Evolutionary conservation across 53 echinoderm and acorn worm species (phyloP), one percentile per base, ranked within the genome.

Genomic region (Henricia sp.): DNA sequence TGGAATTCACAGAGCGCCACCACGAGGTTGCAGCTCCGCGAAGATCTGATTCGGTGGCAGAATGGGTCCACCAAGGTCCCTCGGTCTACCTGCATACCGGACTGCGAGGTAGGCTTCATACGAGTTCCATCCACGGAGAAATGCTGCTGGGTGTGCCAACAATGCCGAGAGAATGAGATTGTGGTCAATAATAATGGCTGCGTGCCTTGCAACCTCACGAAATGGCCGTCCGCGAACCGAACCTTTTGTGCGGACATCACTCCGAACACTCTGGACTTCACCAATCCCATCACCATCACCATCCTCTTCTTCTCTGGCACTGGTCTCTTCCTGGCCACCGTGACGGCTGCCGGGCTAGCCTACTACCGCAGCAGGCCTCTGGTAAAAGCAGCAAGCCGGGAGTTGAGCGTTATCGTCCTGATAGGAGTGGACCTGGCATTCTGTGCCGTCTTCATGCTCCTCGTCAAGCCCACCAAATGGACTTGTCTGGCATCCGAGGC

Each of bases 131-230:
- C 83, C 46, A 53, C 73, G 16, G 69, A 75, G 38, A 32, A 72
- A 35, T 95, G 95, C 56, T 95, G 95, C 69, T 93, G 86, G 76
- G 83, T 77, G 8, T 95, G 95, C 55, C 8, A 65, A 37, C 64
- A 71, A 34, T 95, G 95, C 57, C 23, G 56, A 4, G 57, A 33
- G 32, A 71, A 88, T 30, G 89, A 71, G 35, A 72, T 88, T 19
- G 85, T 90, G 20, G 27, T 58, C 37, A 93, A 88, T 36, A 73
- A 39, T 17, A 89, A 86, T 3, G 25, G 34, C 14, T 95, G 95
- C 52, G 38, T 24, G 28, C 42, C 72, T 4, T 95, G 95, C 41
- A 37, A 50, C 3, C 4, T 37, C 33, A 68, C 76, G 25, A 72
- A 91, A 51, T 89, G 91, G 72, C 95, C 95, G 10, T 86, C 93